A percentile compares a stretch with the other conserved stretches of the same genome.
phyloP scores from a whole-genome alignment of 1,140 invertebrate species.

The Panulirus ornatus region DNA sequence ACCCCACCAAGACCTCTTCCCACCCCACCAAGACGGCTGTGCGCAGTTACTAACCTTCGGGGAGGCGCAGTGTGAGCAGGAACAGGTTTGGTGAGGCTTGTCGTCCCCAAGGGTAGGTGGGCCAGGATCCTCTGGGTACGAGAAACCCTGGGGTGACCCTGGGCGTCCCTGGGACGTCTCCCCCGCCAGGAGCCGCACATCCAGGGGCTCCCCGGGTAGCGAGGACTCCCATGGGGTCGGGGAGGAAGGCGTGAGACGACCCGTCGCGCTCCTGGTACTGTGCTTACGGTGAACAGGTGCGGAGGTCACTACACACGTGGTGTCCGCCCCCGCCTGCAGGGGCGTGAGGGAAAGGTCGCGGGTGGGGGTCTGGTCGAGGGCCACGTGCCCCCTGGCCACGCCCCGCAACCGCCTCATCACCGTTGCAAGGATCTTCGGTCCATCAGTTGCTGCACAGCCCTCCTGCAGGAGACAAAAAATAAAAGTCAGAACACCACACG shows the following conservation, averaged over 20 bases:
- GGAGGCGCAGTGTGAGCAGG: conserved; percentile 26
- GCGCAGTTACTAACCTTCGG: background rate
- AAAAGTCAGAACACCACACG: no score
- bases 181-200: conserved; percentile 28
- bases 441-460: background rate
- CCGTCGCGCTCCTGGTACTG: background rate
- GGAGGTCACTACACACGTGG: conserved; percentile 12
- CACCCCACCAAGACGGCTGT: no score
- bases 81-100: background rate
- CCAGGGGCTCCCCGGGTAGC: conserved; percentile 5
- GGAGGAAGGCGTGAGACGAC: background rate
- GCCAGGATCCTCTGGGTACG: background rate
- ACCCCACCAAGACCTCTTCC: no score
- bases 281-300: background rate
- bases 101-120: conserved; percentile 30
- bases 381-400: background rate
- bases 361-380: background rate
- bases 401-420: conserved; percentile 24
- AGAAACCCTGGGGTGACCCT: background rate
- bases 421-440: background rate
- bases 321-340: conserved; percentile 39
- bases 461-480: background rate
- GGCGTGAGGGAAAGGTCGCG: conserved; percentile 20
- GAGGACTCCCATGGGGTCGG: background rate
- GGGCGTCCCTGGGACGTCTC: background rate